phyloP scores from a whole-genome alignment of 2,113 vertebrate genomes.

The Serinus canaria region DNA sequence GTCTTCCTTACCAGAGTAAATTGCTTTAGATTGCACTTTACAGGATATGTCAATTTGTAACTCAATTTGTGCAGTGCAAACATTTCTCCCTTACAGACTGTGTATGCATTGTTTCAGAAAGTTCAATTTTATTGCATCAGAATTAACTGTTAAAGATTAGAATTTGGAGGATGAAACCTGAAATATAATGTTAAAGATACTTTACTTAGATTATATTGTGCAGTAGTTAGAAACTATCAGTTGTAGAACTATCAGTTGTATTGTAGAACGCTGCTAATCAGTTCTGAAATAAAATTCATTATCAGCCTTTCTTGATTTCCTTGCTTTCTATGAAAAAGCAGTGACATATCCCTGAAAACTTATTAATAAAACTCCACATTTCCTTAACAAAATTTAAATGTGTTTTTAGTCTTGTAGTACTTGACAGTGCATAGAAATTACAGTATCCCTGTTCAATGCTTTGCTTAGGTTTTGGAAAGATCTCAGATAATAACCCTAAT shows the following conservation, averaged over 20 bases:
- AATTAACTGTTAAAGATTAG: slow-evolving; percentile 41
- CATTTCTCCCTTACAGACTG: neutral
- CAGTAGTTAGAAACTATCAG: slow-evolving; percentile 4
- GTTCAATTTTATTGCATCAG: slow-evolving; percentile 6
- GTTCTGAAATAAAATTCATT: slow-evolving; percentile 37
- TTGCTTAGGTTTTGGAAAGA: neutral
- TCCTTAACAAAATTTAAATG: neutral
- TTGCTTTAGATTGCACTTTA: neutral
- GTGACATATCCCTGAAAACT: neutral
- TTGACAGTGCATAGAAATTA: neutral
- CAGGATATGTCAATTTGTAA: slow-evolving; percentile 24
- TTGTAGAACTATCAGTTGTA: neutral
- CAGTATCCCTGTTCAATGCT: neutral
- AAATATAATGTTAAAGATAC: slow-evolving; percentile 1
- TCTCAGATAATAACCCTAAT: neutral
- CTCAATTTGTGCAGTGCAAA: neutral
- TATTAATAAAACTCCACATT: neutral
- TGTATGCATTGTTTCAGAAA: neutral
- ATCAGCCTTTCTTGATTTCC: neutral
- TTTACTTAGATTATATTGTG: slow-evolving; percentile 26
- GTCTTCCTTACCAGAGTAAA: neutral
- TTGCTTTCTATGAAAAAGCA: slow-evolving; percentile 9
- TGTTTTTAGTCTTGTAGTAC: neutral
- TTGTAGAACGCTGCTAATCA: slow-evolving; percentile 23
- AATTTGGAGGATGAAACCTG: slow-evolving; percentile 19